Evolutionary conservation across 1,140 invertebrate species (phyloP), one percentile per base, ranked within the genome.

Genomic region (Plutomurus gul): DNA sequence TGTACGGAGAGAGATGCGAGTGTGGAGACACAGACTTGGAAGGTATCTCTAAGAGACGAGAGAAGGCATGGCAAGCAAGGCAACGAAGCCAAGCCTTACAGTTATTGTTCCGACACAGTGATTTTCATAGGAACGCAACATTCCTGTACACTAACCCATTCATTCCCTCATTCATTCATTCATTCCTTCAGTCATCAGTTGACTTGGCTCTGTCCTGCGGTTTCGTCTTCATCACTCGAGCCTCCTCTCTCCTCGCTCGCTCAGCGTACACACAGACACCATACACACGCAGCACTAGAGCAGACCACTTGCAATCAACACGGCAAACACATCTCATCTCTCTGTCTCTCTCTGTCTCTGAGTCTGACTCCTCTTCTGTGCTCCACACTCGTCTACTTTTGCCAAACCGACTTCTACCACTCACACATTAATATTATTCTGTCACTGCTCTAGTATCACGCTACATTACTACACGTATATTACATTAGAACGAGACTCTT

Each of bases 81-180:
- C 25, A 65, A 36, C 22, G 27, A 36, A 65, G 30, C 27, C 56
- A 65, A 65, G 56, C 27, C 56, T 65, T 33, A 65, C 56, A 65
- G 56, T 73, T 40, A 73, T 40, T 70, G 75, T 77, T 77, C 75
- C 75, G 70, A 77, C 40, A 70, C 75, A 77, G 75, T 77, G 75
- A 77, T 46, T 77, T 77, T 76, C 51, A 76, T 49, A 39, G 56
- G 36, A 77, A 27, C 27, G 56, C 56, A 65, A 65, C 56, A 65
- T 65, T 65, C 56, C 16, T 65, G n/a, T n/a, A n/a, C n/a, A n/a
- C n/a, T n/a, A n/a, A n/a, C n/a, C 36, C 56, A 65, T 65, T 65
- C 56, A 36, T 36, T 65, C 25, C 27, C 30, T 65, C 56, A 65
- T 65, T 65, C 56, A 65, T 65, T 65, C 56, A 65, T 65, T 65